Conservation (phyloP, 92 coral and sea anemone species). For the Bergia puertoricense region DNA sequence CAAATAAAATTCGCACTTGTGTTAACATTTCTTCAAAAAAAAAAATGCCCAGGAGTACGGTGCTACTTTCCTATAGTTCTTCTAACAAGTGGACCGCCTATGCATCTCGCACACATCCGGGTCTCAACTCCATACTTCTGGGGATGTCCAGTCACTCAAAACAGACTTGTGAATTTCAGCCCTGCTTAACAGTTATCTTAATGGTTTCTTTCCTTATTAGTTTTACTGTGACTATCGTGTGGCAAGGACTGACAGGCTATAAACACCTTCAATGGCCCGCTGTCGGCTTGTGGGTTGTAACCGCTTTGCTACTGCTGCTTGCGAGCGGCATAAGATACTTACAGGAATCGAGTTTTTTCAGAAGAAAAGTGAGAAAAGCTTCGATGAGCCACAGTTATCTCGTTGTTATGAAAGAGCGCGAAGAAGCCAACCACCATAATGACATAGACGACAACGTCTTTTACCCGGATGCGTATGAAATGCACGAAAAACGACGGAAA, state of each 20-base stretch:
- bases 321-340: conserved; percentile 33
- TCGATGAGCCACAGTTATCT: not conserved
- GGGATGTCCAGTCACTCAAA: conserved; percentile 16
- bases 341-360: conserved; percentile 12
- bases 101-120: conserved; percentile 12
- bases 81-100: conserved; percentile 37
- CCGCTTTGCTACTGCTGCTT: not conserved
- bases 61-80: not conserved
- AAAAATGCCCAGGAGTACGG: conserved; percentile 33
- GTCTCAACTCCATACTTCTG: conserved; percentile 27
- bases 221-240: conserved; percentile 23
- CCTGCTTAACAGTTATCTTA: conserved; percentile 25
- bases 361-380: conserved; percentile 1
- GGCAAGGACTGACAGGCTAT: conserved; percentile 30
- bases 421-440: not conserved
- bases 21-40: conserved; percentile 1
- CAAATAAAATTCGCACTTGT: conserved; percentile 19
- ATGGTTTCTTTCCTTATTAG: conserved; percentile 31
- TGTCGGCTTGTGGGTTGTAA: conserved; percentile 9
- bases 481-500: not conserved
- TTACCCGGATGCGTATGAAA: not conserved
- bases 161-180: conserved; percentile 31
- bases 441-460: conserved; percentile 21
- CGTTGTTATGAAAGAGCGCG: not conserved
- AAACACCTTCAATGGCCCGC: conserved; percentile 37